Conservation (phyloP, 2,797 vertebrate genomes). For the Enteromius trimaculatus region DNA sequence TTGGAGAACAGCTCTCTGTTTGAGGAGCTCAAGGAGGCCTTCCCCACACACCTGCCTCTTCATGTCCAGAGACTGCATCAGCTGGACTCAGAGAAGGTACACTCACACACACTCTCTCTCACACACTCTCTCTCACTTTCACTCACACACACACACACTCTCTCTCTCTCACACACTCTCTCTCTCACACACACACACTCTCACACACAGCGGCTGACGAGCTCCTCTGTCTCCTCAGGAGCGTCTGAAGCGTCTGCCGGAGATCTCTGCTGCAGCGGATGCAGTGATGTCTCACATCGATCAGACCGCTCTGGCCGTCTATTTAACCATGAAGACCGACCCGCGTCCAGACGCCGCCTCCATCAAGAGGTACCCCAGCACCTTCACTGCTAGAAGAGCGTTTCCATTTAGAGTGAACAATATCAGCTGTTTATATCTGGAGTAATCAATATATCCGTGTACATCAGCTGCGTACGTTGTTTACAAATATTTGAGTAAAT, state of each 20-base stretch:
- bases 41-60: conserved; percentile 88
- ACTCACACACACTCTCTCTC: too few species aligned
- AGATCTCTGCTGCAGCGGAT: conserved; percentile 88
- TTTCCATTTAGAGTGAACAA: background rate
- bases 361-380: conserved; percentile 88
- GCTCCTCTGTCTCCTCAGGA: conserved; percentile 76
- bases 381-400: background rate
- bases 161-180: too few species aligned
- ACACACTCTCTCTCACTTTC: too few species aligned
- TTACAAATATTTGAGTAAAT: too few species aligned
- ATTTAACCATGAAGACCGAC: conserved; percentile 96
- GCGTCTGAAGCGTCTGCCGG: conserved; percentile 86
- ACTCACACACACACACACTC: background rate
- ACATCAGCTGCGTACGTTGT: too few species aligned
- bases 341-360: conserved; percentile 93
- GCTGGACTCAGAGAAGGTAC: conserved; percentile 95
- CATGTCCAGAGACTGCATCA: conserved; percentile 96
- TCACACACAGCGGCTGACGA: background rate
- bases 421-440: too few species aligned
- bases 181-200: background rate
- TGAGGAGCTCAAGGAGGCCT: conserved; percentile 90
- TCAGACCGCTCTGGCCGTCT: conserved; percentile 91
- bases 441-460: too few species aligned
- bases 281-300: conserved; percentile 91
- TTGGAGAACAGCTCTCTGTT: conserved; percentile 89